Conservation (phyloP, 2,888 invertebrate species). For the Mimachlamys varia region DNA sequence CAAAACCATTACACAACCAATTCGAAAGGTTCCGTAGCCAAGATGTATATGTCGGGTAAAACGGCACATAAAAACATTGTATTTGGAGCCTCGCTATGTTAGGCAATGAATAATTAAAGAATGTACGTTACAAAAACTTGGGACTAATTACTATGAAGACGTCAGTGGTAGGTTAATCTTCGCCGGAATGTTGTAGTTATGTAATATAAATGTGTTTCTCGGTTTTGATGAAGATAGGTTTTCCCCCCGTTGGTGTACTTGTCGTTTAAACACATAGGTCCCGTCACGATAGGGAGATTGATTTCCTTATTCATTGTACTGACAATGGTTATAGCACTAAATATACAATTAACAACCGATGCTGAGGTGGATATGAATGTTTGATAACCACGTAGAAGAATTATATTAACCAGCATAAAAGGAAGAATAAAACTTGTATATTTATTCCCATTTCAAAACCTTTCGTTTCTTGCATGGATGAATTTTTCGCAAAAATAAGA, state of each 20-base stretch:
- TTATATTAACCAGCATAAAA: not conserved
- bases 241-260: not conserved
- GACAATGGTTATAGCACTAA: not conserved
- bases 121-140: not conserved
- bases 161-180: not conserved
- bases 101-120: not conserved
- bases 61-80: not conserved
- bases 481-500: no score
- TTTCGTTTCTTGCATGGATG: no score
- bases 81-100: not conserved
- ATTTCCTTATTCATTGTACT: not conserved
- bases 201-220: constrained; percentile 21
- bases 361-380: not conserved
- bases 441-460: no score
- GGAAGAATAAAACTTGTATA: no score
- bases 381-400: not conserved
- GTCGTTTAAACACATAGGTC: not conserved
- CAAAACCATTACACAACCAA: not conserved
- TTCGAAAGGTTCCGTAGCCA: not conserved
- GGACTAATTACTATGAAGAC: not conserved
- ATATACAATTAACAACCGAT: not conserved
- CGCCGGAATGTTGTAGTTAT: not conserved
- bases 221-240: not conserved
- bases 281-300: not conserved
- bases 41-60: not conserved